Evolutionary conservation across 2,113 vertebrate species (phyloP), one percentile per base, ranked within the genome.

Genomic region (Tetraodon nigroviridis): DNA sequence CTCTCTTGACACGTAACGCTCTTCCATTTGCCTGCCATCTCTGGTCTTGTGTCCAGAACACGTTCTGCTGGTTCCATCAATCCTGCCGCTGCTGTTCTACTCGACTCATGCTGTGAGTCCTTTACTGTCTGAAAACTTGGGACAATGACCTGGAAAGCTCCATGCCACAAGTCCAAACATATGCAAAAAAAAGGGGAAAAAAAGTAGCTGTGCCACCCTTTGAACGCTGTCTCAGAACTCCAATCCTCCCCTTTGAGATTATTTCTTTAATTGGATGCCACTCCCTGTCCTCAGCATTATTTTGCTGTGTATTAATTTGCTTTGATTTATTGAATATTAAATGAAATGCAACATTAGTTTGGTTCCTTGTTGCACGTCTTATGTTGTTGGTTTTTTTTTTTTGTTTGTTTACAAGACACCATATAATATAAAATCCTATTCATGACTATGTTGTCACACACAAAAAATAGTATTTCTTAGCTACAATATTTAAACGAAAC

Each of bases 101-200:
- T 56, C 69, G 17, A 62, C 58, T 75, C 65, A 69, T 68, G 61
- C 71, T 8, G 16, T 52, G 50, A 78, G 61, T 76, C 81, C 81
- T 91, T 91, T 89, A 86, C 59, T 84, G 81, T 89, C 77, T 87
- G 88, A 88, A 90, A 89, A 88, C 87, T 79, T 84, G 79, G 82
- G 53, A 79, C 15, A 51, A 82, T 50, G 18, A 48, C 42, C 78
- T 54, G 51, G 4, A 1, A 63, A 82, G 55, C 20, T 50, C 52
- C 32, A 58, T 40, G 56, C 7, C 32, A 58, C 81, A 59, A 42
- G 37, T 64, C 67, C 72, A 61, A 68, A 55, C 3, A 40, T 19
- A 61, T 48, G 6, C 16, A 51, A 13, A 14, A 59, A 77, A 57
- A 65, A n/a, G n/a, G n/a, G 1, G 59, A 11, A 46, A 37, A 29